Evolutionary conservation across 1,140 invertebrate genomes (phyloP).

Genomic region (Chironomus striatipennis): DNA sequence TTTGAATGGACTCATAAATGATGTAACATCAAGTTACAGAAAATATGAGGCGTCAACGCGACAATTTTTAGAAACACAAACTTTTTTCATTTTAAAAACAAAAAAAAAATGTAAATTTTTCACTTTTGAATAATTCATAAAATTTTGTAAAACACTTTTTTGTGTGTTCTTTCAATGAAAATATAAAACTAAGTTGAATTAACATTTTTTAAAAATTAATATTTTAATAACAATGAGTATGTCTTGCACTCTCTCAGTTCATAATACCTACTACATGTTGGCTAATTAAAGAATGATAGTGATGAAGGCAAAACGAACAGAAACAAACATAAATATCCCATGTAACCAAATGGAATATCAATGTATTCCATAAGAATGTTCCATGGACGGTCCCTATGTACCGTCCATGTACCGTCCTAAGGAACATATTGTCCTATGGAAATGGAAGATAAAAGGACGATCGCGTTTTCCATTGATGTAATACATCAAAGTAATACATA

Average conservation of each 20-base stretch:
- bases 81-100: not conserved
- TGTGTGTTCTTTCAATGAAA: no score
- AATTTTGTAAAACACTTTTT: no score
- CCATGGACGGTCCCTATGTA: no score
- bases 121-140: slow-evolving; percentile 1
- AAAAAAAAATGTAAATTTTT: not conserved
- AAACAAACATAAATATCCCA: slow-evolving; percentile 21
- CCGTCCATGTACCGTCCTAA: no score
- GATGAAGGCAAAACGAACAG: not conserved
- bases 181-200: slow-evolving; percentile 17
- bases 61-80: not conserved
- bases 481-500: no score
- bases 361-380: no score
- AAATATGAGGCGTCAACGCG: slow-evolving; percentile 5
- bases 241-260: not conserved
- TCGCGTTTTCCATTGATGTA: no score
- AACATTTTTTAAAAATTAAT: slow-evolving; percentile 17
- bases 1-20: not conserved
- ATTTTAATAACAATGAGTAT: not conserved
- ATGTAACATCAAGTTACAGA: not conserved
- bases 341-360: no score
- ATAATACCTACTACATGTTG: not conserved
- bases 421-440: no score
- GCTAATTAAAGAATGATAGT: slow-evolving; percentile 19
- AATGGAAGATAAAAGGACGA: no score